phyloP scores from a whole-genome alignment of 2,113 vertebrate genomes.

The Anguilla japonica region DNA sequence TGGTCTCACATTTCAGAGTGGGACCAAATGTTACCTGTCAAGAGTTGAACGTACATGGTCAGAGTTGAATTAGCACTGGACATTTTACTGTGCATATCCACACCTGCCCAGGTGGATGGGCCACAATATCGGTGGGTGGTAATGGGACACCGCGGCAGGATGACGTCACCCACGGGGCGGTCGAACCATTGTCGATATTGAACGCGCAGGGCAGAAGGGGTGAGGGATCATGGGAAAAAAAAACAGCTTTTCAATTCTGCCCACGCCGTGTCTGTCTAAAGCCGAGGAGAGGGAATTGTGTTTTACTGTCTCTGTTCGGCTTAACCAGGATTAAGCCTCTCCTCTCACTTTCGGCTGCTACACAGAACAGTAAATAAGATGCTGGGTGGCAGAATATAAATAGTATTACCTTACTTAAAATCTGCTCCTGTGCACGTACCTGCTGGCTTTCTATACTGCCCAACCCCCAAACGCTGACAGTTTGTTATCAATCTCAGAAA shows the following conservation, averaged over 20 bases:
- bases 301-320: not conserved
- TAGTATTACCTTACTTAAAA: not conserved
- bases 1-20: no score
- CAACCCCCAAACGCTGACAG: not conserved
- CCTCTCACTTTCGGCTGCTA: not conserved
- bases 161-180: not conserved
- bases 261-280: not conserved
- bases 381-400: conserved; percentile 1
- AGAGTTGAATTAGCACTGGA: no score
- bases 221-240: not conserved
- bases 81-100: no score
- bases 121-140: no score
- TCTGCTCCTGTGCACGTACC: not conserved
- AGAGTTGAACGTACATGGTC: no score
- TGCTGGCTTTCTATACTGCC: not conserved
- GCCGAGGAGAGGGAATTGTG: not conserved
- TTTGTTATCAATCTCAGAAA: no score
- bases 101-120: no score
- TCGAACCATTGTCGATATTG: not conserved
- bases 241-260: not conserved
- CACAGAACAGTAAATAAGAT: not conserved
- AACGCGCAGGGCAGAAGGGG: not conserved
- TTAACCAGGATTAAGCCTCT: not conserved
- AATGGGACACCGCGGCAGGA: no score
- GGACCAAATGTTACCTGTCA: no score